Evolutionary conservation across 2,113 vertebrate genomes (phyloP).

Genomic region (Donacobius atricapilla): DNA sequence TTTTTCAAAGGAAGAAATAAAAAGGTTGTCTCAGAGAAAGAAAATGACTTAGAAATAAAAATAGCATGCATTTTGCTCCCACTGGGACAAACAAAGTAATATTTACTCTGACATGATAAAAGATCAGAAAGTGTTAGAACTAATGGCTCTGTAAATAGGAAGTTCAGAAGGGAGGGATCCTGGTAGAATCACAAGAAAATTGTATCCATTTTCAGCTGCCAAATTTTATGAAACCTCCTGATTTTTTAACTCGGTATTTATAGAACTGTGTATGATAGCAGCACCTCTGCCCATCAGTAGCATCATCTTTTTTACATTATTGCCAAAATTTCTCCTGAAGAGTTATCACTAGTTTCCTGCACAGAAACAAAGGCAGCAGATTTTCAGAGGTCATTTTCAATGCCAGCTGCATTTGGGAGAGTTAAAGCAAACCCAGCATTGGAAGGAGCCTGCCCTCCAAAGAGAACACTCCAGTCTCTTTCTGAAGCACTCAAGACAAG

Average conservation of each 20-base stretch:
- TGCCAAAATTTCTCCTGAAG: background rate
- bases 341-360: background rate
- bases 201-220: conserved; percentile 34
- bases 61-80: conserved; percentile 31
- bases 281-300: background rate
- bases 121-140: conserved; percentile 68
- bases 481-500: accelerated
- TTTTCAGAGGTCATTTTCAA: background rate
- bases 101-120: conserved; percentile 72
- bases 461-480: background rate
- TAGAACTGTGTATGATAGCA: background rate
- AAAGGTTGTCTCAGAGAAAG: conserved; percentile 62
- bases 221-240: background rate
- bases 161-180: conserved; percentile 35
- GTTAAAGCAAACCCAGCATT: background rate
- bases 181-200: conserved; percentile 55
- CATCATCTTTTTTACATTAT: background rate
- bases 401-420: background rate
- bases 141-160: conserved; percentile 63
- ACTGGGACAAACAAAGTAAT: conserved; percentile 46
- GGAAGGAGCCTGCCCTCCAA: background rate
- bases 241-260: background rate
- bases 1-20: conserved; percentile 70
- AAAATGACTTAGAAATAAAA: conserved; percentile 6
- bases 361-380: background rate